A percentile compares a stretch with the other conserved stretches of the same genome.
phyloP scores from a whole-genome alignment of 2,888 invertebrate species.

The Xestia rhomboidea region DNA sequence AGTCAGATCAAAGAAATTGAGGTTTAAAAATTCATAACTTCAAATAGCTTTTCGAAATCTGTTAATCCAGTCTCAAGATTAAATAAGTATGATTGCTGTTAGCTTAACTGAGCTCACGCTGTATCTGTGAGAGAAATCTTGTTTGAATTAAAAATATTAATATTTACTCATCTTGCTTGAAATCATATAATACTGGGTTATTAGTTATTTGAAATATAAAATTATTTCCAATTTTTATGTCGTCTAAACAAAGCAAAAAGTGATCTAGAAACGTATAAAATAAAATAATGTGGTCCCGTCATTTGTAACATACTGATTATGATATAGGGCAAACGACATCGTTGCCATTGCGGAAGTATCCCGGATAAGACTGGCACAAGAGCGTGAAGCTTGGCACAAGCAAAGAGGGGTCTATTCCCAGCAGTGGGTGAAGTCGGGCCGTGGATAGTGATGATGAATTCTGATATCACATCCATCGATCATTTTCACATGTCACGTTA shows the following conservation, averaged over 20 bases:
- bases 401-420: too few relatives aligned
- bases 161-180: background rate
- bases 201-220: background rate
- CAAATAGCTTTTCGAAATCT: conserved; percentile 14
- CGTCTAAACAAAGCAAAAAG: background rate
- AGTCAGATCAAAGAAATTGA: conserved; percentile 19
- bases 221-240: background rate
- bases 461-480: background rate
- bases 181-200: background rate
- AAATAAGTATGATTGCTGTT: conserved; percentile 20
- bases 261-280: background rate
- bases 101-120: background rate
- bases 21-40: conserved; percentile 27
- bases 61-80: conserved; percentile 15
- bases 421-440: too few relatives aligned
- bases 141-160: background rate
- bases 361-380: too few relatives aligned
- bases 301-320: background rate
- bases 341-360: too few relatives aligned
- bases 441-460: background rate
- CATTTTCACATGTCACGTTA: background rate
- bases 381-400: too few relatives aligned
- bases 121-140: background rate
- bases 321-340: too few relatives aligned
- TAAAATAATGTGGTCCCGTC: background rate